phyloP scores from a whole-genome alignment of 2,113 vertebrate genomes.

The Perccottus glenii region DNA sequence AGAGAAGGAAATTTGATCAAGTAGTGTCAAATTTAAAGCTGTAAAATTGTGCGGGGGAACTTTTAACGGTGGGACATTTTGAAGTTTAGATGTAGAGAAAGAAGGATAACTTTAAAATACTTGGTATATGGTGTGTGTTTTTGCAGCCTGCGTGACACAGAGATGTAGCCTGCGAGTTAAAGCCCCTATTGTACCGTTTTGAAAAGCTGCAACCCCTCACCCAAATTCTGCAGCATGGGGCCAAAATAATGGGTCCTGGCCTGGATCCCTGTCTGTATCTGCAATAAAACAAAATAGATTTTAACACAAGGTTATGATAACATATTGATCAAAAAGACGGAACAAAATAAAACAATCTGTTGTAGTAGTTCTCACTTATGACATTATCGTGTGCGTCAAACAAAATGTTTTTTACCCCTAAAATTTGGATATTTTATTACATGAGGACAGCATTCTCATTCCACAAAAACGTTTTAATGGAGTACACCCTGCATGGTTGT shows the following conservation, averaged over 20 bases:
- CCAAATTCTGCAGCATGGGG: conserved; percentile 49
- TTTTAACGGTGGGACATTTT: conserved; percentile 37
- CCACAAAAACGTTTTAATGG: too few relatives aligned
- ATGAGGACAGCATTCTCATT: too few relatives aligned
- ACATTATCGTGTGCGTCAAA: too few relatives aligned
- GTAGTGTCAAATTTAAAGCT: conserved; percentile 51
- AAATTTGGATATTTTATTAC: too few relatives aligned
- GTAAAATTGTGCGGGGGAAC: conserved; percentile 41
- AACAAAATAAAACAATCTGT: background rate
- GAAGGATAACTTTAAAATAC: background rate
- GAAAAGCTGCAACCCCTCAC: conserved; percentile 61
- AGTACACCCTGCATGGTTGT: too few relatives aligned
- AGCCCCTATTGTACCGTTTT: conserved; percentile 61
- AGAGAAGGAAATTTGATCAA: conserved; percentile 31
- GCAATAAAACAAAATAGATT: conserved; percentile 17
- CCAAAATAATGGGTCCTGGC: conserved; percentile 49
- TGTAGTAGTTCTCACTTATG: background rate
- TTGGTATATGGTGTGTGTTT: conserved; percentile 11
- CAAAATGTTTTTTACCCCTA: too few relatives aligned
- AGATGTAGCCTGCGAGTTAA: conserved; percentile 48
- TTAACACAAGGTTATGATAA: conserved; percentile 12
- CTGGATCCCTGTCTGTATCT: conserved; percentile 22
- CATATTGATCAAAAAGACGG: background rate
- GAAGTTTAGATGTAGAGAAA: conserved; percentile 22
- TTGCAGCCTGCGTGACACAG: conserved; percentile 21